Evolutionary conservation across 2,888 invertebrate genomes (phyloP).

Genomic region (Cremastinae sp.): DNA sequence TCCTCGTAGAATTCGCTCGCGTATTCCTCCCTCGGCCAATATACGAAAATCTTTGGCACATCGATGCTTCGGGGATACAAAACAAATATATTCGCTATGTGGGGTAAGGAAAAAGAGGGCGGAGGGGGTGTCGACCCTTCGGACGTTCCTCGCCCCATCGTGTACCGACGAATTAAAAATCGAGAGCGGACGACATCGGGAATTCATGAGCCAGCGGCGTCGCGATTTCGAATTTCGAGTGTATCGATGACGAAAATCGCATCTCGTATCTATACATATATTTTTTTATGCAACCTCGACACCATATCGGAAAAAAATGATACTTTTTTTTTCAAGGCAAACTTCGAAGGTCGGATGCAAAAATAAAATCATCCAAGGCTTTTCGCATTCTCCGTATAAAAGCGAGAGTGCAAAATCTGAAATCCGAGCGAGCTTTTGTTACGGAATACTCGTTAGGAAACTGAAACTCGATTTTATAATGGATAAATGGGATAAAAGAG

Average conservation of each 20-base stretch:
- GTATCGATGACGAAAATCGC: conserved; percentile 10
- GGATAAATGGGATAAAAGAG: too few species aligned
- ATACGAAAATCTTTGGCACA: conserved; percentile 60
- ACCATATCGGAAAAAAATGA: conserved; percentile 47
- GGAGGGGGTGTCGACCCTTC: conserved; percentile 54
- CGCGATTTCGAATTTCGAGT: conserved; percentile 29
- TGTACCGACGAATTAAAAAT: conserved; percentile 68
- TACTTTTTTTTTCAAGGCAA: conserved; percentile 21
- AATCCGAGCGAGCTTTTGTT: too few species aligned
- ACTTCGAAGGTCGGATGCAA: too few species aligned
- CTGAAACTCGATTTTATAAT: too few species aligned
- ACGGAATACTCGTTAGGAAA: too few species aligned
- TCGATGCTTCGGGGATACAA: conserved; percentile 64
- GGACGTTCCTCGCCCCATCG: conserved; percentile 64
- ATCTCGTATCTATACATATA: too few species aligned
- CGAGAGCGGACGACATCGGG: conserved; percentile 62
- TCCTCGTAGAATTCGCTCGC: conserved; percentile 31
- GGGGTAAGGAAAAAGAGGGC: conserved; percentile 15
- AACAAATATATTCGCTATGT: conserved; percentile 72
- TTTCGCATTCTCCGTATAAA: too few species aligned
- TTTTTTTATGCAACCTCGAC: background rate
- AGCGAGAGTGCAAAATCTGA: too few species aligned
- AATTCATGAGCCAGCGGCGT: conserved; percentile 67
- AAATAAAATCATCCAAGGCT: conserved; percentile 22
- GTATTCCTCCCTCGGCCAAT: conserved; percentile 20